phyloP scores from a whole-genome alignment of 2,797 vertebrate species.

The Tiaroga cobitis region DNA sequence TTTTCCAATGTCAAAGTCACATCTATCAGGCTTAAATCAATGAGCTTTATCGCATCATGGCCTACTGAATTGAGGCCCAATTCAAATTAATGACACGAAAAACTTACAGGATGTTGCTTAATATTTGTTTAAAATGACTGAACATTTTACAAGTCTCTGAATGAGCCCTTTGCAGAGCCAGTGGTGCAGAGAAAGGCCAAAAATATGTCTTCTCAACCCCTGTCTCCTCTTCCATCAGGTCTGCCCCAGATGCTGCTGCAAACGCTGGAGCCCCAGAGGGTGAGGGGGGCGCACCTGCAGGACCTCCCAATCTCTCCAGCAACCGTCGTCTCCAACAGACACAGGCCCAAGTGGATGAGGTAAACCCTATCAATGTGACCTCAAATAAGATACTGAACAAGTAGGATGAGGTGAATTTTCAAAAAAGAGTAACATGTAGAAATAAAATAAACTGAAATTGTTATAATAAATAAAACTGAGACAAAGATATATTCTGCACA shows the following conservation, averaged over 20 bases:
- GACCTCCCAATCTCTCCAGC: slow-evolving; percentile 80
- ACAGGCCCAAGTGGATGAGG: slow-evolving; percentile 90
- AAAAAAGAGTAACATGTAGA: background rate
- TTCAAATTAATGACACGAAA: background rate
- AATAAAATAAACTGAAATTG: background rate
- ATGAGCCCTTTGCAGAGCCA: background rate
- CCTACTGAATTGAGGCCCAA: background rate
- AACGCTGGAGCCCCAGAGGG: slow-evolving; percentile 74
- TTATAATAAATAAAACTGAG: background rate
- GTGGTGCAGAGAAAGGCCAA: slow-evolving; percentile 35
- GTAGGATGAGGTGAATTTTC: background rate
- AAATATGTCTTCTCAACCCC: background rate
- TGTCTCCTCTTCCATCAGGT: slow-evolving; percentile 16
- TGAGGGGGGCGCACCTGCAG: slow-evolving; percentile 72
- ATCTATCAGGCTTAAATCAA: background rate
- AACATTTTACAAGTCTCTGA: background rate
- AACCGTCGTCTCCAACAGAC: slow-evolving; percentile 87
- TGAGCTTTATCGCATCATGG: background rate
- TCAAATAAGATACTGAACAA: background rate
- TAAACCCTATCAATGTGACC: slow-evolving; percentile 52
- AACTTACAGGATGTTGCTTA: background rate
- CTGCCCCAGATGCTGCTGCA: slow-evolving; percentile 71
- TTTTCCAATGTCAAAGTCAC: background rate
- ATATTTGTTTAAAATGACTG: background rate
- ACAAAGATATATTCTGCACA: background rate